Evolutionary conservation across 2,797 vertebrate genomes (phyloP).

Genomic region (Catharus ustulatus): DNA sequence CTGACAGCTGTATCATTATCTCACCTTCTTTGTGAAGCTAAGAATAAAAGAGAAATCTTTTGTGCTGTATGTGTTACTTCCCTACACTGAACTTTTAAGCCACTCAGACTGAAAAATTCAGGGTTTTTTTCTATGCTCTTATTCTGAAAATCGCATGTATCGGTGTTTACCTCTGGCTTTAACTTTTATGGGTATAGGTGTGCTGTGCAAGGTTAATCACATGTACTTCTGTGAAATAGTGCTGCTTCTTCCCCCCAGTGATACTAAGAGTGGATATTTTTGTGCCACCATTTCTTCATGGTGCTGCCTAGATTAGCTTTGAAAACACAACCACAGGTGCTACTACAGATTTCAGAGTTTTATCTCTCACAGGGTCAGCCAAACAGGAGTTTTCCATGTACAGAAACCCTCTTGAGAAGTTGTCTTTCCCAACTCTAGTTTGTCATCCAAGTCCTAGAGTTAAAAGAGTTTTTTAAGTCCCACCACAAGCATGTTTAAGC

Average conservation of each 20-base stretch:
- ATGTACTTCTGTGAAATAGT: background rate
- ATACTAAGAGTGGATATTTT: background rate
- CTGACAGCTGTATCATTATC: background rate
- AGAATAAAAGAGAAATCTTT: background rate
- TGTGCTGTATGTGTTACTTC: background rate
- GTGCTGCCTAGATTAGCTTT: background rate
- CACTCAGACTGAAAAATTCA: background rate
- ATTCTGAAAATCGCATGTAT: background rate
- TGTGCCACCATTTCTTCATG: background rate
- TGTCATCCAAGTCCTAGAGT: background rate
- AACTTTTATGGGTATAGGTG: background rate
- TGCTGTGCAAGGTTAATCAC: background rate
- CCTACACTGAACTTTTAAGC: background rate
- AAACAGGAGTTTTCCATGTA: background rate
- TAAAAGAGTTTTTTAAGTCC: background rate
- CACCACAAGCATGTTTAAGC: background rate
- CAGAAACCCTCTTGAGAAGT: background rate
- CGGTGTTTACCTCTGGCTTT: background rate
- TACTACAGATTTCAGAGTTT: background rate
- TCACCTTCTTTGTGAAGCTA: background rate
- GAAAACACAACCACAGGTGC: background rate
- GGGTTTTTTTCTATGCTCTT: background rate
- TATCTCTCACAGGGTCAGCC: background rate
- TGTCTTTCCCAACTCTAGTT: background rate
- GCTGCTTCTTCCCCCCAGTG: background rate